Conservation (phyloP, 2,888 invertebrate genomes). For the Leptodirus hochenwartii region DNA sequence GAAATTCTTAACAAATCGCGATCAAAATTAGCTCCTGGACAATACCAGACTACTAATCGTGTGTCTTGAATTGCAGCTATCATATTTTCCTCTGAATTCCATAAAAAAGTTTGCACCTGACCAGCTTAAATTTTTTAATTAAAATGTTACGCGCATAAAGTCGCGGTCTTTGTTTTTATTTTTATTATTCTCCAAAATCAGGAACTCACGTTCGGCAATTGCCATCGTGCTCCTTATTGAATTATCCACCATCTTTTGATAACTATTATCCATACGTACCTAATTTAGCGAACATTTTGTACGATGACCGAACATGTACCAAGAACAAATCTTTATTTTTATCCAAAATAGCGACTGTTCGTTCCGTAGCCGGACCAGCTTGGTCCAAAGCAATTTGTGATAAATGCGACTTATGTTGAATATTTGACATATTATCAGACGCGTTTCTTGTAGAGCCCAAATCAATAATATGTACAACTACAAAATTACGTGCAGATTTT, state of each 20-base stretch:
- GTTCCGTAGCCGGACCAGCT: conserved; percentile 56
- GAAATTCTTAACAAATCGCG: conserved; percentile 46
- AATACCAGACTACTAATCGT: conserved; percentile 66
- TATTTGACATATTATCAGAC: conserved; percentile 51
- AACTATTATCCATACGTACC: conserved; percentile 37
- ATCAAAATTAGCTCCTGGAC: conserved; percentile 57
- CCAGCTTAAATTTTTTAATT: conserved; percentile 33
- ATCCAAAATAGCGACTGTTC: conserved; percentile 78
- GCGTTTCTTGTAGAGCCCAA: conserved; percentile 57
- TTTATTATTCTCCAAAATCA: no score
- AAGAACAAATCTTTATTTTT: conserved; percentile 76
- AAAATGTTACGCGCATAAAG: no score
- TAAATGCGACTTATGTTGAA: conserved; percentile 63
- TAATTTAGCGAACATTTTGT: conserved; percentile 51
- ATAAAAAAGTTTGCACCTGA: conserved; percentile 36
- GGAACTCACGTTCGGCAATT: no score
- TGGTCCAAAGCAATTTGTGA: conserved; percentile 70
- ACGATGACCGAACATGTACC: conserved; percentile 47
- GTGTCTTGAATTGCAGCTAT: conserved; percentile 63
- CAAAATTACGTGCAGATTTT: no score
- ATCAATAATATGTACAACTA: conserved; percentile 74
- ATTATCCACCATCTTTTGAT: no score
- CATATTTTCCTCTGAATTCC: conserved; percentile 63
- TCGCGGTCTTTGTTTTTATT: no score
- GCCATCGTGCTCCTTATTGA: no score